Conservation (phyloP, 1,140 invertebrate genomes). For the Argopecten irradians region DNA sequence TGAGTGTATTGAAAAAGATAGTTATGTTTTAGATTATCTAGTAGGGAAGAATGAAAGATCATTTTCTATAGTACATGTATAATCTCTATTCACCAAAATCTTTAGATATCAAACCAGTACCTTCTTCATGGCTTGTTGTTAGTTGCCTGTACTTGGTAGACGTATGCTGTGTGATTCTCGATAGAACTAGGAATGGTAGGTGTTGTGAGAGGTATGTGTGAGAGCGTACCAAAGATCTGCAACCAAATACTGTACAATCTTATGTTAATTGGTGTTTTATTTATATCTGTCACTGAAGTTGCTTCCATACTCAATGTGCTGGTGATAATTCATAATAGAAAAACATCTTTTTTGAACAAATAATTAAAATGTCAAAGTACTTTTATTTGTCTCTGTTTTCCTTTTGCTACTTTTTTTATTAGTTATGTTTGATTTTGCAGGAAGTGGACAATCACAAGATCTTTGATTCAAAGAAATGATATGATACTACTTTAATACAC, state of each 20-base stretch:
- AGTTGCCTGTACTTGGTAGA: not conserved
- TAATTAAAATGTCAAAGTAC: not conserved
- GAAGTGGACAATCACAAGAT: too few relatives aligned
- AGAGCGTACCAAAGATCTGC: not conserved
- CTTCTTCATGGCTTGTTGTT: not conserved
- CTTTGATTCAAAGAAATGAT: too few relatives aligned
- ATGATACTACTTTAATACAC: too few relatives aligned
- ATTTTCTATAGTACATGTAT: too few relatives aligned
- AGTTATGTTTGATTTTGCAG: too few relatives aligned
- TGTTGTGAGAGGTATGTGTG: not conserved
- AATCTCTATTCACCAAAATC: not conserved
- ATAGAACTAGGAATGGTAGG: not conserved
- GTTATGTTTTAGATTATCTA: too few relatives aligned
- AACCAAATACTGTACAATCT: not conserved
- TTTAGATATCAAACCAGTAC: not conserved
- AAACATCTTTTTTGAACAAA: constrained; percentile 6
- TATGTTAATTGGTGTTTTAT: not conserved
- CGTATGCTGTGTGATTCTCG: not conserved
- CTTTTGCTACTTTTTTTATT: too few relatives aligned
- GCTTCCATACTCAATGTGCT: constrained; percentile 13
- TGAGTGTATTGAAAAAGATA: too few relatives aligned
- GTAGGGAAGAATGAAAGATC: too few relatives aligned
- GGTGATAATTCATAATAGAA: not conserved
- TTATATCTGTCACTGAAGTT: not conserved
- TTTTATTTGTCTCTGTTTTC: not conserved